Evolutionary conservation across 2,888 invertebrate genomes (phyloP).

Genomic region (Limnephilus lunatus): DNA sequence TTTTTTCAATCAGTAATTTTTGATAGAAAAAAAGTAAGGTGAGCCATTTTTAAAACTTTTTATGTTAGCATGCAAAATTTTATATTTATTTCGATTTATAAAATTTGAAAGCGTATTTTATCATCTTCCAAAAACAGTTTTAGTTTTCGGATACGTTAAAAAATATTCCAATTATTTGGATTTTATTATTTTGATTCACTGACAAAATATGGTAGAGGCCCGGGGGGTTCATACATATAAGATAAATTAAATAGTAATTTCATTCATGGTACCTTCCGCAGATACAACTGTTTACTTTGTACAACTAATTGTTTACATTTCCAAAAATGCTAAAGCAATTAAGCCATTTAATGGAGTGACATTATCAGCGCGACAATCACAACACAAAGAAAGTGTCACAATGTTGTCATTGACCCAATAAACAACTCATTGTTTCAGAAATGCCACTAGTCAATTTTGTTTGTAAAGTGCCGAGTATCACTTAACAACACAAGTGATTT

Average conservation of each 20-base stretch:
- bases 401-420: neutral
- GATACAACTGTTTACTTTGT: neutral
- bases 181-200: too few relatives aligned
- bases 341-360: neutral
- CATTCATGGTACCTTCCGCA: neutral
- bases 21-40: too few relatives aligned
- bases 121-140: too few relatives aligned
- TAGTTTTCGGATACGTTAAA: too few relatives aligned
- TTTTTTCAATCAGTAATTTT: too few relatives aligned
- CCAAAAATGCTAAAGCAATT: neutral
- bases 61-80: too few relatives aligned
- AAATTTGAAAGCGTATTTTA: too few relatives aligned
- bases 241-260: neutral
- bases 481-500: neutral
- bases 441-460: neutral
- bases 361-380: neutral
- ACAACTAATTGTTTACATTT: conserved; percentile 2
- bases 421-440: neutral
- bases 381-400: neutral
- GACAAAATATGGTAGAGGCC: too few relatives aligned
- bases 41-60: too few relatives aligned
- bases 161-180: too few relatives aligned
- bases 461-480: neutral
- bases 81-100: too few relatives aligned
- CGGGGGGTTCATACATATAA: too few relatives aligned